Percentiles rank a stretch among this genome's conserved stretches.
Conservation (phyloP, 2,888 invertebrate genomes). For the Nowickia ferox region DNA sequence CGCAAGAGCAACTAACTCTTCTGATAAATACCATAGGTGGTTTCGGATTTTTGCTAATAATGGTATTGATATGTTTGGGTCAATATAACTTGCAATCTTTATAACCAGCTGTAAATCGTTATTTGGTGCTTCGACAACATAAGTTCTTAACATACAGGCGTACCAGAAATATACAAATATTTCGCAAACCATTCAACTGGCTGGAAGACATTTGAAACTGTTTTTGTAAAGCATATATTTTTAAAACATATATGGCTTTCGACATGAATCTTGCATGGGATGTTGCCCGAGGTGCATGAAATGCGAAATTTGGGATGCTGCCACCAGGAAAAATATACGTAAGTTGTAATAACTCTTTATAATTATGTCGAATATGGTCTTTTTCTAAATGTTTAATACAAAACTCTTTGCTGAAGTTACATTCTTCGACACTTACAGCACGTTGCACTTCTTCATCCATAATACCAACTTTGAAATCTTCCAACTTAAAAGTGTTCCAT, state of each 20-base stretch:
- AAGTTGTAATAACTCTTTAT: constrained; percentile 6
- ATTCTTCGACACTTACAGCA: constrained; percentile 39
- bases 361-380: constrained; percentile 33
- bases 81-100: constrained; percentile 20
- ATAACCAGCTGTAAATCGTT: constrained; percentile 50
- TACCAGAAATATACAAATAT: constrained; percentile 5
- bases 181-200: constrained; percentile 31
- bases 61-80: constrained; percentile 5
- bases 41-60: constrained; percentile 3
- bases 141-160: not conserved
- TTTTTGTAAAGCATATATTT: constrained; percentile 35
- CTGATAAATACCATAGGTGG: constrained; percentile 51
- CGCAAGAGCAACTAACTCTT: constrained; percentile 43
- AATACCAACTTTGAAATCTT: constrained; percentile 31
- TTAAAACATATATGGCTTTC: constrained; percentile 33
- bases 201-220: constrained; percentile 42
- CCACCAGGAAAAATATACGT: constrained; percentile 37
- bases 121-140: constrained; percentile 46
- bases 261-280: constrained; percentile 42
- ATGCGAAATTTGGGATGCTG: constrained; percentile 36
- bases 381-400: constrained; percentile 30
- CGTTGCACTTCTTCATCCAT: constrained; percentile 25
- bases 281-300: constrained; percentile 20
- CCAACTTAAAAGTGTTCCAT: constrained; percentile 25
- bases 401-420: constrained; percentile 24